A percentile compares a stretch with the other conserved stretches of the same genome.
These are phyloP conservation scores for Hipparchia sbordonii DNA, from an alignment of 2,888 invertebrate genomes.

Conservation along the genomic window DNA sequence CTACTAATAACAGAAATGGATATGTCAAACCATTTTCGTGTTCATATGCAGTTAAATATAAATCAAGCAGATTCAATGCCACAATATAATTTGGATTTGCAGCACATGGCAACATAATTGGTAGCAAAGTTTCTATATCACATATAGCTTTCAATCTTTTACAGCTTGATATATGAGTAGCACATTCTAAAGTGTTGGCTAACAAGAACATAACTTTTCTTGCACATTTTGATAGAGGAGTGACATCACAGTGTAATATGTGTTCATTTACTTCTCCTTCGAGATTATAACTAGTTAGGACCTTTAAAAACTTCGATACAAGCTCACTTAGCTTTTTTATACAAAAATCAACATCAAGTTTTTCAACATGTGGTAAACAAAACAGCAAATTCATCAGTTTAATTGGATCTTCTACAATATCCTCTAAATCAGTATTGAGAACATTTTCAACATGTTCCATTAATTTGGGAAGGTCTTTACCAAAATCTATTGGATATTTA, in stretches of 20 bases:
- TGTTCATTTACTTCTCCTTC: conserved; percentile 56
- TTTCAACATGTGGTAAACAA: conserved; percentile 82
- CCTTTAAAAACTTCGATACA: conserved; percentile 55
- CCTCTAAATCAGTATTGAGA: conserved; percentile 62
- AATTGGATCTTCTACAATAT: conserved; percentile 64
- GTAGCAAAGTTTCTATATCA: conserved; percentile 67
- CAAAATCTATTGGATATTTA: conserved; percentile 85
- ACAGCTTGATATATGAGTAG: conserved; percentile 80
- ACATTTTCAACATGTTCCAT: conserved; percentile 64
- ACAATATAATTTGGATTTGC: conserved; percentile 71
- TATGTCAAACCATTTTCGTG: conserved; percentile 69
- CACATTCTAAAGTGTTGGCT: conserved; percentile 82
- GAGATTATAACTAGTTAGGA: conserved; percentile 60
- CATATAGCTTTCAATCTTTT: conserved; percentile 73
- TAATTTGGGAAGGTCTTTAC: conserved; percentile 62
- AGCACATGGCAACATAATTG: conserved; percentile 71
- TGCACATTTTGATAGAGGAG: conserved; percentile 56
- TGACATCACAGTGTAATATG: conserved; percentile 61
- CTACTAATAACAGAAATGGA: conserved; percentile 72
- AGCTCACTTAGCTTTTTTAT: conserved; percentile 62
- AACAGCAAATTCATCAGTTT: conserved; percentile 76
- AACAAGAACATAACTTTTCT: conserved; percentile 82
- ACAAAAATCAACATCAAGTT: conserved; percentile 63
- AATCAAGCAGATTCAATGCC: conserved; percentile 79
- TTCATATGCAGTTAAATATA: conserved; percentile 78